Conservation (phyloP, 1,140 invertebrate genomes). For the Centruroides vittatus region DNA sequence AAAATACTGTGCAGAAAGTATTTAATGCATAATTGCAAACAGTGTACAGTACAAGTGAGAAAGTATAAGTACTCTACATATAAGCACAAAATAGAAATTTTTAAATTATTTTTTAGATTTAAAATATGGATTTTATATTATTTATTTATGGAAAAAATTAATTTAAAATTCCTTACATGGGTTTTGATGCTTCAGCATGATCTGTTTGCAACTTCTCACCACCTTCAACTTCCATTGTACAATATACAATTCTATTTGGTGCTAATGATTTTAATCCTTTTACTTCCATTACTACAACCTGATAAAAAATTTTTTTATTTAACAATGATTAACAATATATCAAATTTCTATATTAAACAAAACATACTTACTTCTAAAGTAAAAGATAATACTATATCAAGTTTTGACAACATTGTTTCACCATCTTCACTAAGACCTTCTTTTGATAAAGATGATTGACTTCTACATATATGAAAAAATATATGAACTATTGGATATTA, state of each 20-base stretch:
- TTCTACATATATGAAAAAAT: constrained; percentile 32
- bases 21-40: too few relatives aligned
- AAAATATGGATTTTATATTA: too few relatives aligned
- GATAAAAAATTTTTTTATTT: constrained; percentile 16
- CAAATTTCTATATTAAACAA: too few relatives aligned
- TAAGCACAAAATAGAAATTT: too few relatives aligned
- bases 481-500: too few relatives aligned
- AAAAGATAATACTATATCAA: constrained; percentile 93
- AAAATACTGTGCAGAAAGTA: too few relatives aligned
- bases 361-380: constrained; percentile 66
- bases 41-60: too few relatives aligned
- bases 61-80: too few relatives aligned
- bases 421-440: constrained; percentile 82
- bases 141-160: too few relatives aligned
- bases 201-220: constrained; percentile 98
- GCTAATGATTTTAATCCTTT: constrained; percentile 92
- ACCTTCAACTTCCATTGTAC: constrained; percentile 98
- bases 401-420: constrained; percentile 80
- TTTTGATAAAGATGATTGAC: constrained; percentile 83
- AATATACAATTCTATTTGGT: constrained; percentile 96
- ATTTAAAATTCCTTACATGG: constrained; percentile 50
- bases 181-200: constrained; percentile 96
- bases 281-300: constrained; percentile 97
- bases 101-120: too few relatives aligned
- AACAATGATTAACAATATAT: too few relatives aligned